These are phyloP conservation scores for Cordylochernes scorpioides DNA, from an alignment of 2,888 invertebrate species.

Conservation along the genomic window DNA sequence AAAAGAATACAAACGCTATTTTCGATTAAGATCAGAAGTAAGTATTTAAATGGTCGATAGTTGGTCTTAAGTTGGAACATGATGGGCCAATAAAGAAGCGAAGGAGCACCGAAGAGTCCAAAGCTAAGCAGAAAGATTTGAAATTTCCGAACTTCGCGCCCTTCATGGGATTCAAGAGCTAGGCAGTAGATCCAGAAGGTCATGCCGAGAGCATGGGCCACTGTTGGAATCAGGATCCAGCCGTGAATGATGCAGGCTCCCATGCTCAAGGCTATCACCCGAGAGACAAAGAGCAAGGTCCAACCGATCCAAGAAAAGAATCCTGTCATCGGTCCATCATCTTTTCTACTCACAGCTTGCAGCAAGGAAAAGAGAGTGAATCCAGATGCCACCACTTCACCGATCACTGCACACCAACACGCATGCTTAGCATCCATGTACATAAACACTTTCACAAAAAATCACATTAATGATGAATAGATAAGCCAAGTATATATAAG, in stretches of 20 bases:
- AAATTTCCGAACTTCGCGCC: too few relatives aligned
- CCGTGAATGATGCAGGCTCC: conserved; percentile 11
- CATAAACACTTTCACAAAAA: too few relatives aligned
- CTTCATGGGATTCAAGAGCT: conserved; percentile 10
- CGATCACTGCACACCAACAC: conserved; percentile 9
- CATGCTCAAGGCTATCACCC: conserved; percentile 12
- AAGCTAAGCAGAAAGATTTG: conserved; percentile 11
- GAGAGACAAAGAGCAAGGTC: conserved; percentile 12
- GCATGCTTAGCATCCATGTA: too few relatives aligned
- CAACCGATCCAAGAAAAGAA: conserved; percentile 11
- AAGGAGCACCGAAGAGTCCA: conserved; percentile 15
- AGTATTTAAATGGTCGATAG: conserved; percentile 12
- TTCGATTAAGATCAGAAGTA: conserved; percentile 10
- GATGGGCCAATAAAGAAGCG: conserved; percentile 15
- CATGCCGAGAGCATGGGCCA: conserved; percentile 10
- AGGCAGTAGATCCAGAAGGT: conserved; percentile 13
- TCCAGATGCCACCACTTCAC: conserved; percentile 12
- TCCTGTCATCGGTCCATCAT: conserved; percentile 14
- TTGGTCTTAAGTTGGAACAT: conserved; percentile 14
- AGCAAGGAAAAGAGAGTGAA: conserved; percentile 14
- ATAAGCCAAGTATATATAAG: too few relatives aligned
- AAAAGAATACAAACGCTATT: conserved; percentile 9
- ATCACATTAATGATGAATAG: too few relatives aligned
- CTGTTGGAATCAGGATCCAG: conserved; percentile 8
- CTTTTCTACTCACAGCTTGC: conserved; percentile 13